Conservation (phyloP, 2,113 vertebrate genomes). For the Malurus alboscapulatus region DNA sequence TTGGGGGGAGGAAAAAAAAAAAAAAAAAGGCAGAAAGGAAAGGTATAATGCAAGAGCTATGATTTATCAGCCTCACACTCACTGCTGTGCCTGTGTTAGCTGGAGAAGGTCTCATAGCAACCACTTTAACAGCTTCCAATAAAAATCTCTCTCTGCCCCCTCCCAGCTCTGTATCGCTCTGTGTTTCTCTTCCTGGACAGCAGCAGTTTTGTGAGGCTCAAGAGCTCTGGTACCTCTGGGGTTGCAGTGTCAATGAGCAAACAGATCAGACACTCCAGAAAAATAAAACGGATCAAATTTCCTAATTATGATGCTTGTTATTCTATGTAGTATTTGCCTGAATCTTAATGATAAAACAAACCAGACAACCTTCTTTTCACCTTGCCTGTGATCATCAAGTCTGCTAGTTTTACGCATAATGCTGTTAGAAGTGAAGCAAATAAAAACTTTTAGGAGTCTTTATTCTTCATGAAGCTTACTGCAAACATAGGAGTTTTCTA, state of each 20-base stretch:
- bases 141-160: slow-evolving; percentile 71
- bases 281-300: neutral
- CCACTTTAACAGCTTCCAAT: slow-evolving; percentile 79
- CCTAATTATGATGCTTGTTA: neutral
- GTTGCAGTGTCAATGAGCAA: neutral
- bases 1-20: accelerated
- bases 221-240: neutral
- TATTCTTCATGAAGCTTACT: neutral
- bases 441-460: neutral
- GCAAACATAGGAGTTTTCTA: neutral
- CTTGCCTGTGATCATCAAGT: neutral
- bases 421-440: neutral
- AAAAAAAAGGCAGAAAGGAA: neutral
- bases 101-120: slow-evolving; percentile 79
- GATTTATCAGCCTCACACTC: slow-evolving; percentile 60
- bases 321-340: neutral
- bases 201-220: slow-evolving; percentile 20
- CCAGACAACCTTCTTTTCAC: neutral
- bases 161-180: slow-evolving; percentile 53
- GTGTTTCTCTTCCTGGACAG: slow-evolving; percentile 24
- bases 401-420: neutral
- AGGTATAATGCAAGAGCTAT: slow-evolving; percentile 54
- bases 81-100: slow-evolving; percentile 63
- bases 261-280: neutral
- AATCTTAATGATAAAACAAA: neutral